These are phyloP conservation scores for Halcyon smyrnensis DNA, from an alignment of 2,797 vertebrate genomes.

Conservation along the genomic window DNA sequence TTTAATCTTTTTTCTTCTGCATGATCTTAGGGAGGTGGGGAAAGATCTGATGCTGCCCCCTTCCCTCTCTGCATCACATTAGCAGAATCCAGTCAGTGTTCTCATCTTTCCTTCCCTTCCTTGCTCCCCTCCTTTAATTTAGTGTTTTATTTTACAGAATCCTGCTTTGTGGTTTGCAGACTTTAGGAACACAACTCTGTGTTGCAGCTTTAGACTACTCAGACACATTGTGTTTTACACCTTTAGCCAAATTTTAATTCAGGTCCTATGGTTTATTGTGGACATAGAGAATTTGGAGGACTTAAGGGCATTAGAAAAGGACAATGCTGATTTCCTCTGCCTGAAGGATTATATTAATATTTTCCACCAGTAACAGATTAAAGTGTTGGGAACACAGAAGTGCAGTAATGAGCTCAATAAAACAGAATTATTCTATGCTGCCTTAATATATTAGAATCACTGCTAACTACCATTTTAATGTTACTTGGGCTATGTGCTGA, in stretches of 20 bases:
- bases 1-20: neutral
- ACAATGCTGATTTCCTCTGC: neutral
- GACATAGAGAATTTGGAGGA: neutral
- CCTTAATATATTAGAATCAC: slow-evolving; percentile 8
- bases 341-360: slow-evolving; percentile 33
- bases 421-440: slow-evolving; percentile 16
- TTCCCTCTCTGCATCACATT: neutral
- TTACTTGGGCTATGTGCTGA: neutral
- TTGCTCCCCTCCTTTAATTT: neutral
- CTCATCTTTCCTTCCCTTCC: neutral
- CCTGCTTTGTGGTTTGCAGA: neutral
- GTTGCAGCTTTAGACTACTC: neutral
- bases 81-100: neutral
- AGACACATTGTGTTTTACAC: neutral
- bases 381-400: slow-evolving; percentile 10
- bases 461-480: neutral
- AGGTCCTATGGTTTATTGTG: neutral
- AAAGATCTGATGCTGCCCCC: neutral
- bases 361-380: slow-evolving; percentile 5
- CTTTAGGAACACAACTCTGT: neutral
- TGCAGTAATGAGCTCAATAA: slow-evolving; percentile 48
- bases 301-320: neutral
- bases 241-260: neutral
- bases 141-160: neutral
- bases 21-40: neutral